A percentile compares a stretch with the other conserved stretches of the same genome.
Evolutionary conservation across 2,888 invertebrate species (phyloP).

Genomic region (Epinotia bilunana): DNA sequence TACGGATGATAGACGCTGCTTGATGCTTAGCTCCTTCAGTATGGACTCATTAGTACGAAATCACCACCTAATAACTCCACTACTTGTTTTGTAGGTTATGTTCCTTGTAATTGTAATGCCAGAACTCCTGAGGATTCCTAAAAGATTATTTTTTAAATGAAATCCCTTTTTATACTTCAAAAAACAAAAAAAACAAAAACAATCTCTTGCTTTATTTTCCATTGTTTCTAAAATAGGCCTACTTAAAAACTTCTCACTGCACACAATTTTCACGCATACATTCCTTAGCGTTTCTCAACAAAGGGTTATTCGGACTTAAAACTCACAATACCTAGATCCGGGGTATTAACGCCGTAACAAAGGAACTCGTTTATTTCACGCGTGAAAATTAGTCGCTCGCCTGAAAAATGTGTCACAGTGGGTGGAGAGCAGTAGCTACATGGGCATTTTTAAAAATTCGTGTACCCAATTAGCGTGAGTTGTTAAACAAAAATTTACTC

Average conservation of each 20-base stretch:
- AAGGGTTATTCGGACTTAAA: slow-evolving; percentile 28
- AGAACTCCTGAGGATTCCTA: no score
- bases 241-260: slow-evolving; percentile 3
- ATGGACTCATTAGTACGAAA: no score
- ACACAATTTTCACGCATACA: slow-evolving; percentile 11
- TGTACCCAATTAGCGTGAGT: no score
- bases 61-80: no score
- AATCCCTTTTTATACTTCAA: background rate
- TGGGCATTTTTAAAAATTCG: no score
- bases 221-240: slow-evolving; percentile 7
- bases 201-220: background rate
- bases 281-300: slow-evolving; percentile 25
- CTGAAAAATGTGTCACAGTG: slow-evolving; percentile 27
- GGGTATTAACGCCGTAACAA: slow-evolving; percentile 31
- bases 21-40: no score
- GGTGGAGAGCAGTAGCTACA: background rate
- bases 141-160: no score
- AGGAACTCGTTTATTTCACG: slow-evolving; percentile 32
- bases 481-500: no score
- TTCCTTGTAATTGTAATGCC: no score
- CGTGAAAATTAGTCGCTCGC: slow-evolving; percentile 38
- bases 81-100: no score
- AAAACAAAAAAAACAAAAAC: background rate
- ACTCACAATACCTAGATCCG: slow-evolving; percentile 15
- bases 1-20: no score